Base-by-base conservation (phyloP, 2,113 vertebrate species). In the Hippolais icterina region DNA sequence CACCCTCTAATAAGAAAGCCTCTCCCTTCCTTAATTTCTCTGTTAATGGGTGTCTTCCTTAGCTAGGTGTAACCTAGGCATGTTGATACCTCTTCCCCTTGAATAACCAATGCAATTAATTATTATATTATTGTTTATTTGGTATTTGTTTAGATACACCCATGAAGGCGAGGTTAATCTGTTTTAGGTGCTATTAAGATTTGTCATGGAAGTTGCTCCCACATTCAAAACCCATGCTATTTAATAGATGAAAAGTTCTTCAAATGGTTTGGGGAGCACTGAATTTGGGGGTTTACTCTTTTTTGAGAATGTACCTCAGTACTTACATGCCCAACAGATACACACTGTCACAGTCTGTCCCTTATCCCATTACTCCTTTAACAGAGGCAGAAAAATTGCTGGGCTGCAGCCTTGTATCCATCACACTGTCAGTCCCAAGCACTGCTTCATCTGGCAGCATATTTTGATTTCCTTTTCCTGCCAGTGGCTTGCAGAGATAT, bases 1-100 rank as follows among this genome's bases (percentile, higher is more conserved):
- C 20, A 68, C 47, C 83, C 90, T 96, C 59, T 95, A 94, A 96
- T 94, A 92, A 93, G 68, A 74, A 92, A 94, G 83, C 87, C 80
- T 94, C 96, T 93, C 88, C 90, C 94, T 93, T 89, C 90, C 64
- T 77, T 96, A 84, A 94, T 94, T 87, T 88, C 49, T 74, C 14
- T 92, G n/a, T 56, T 93, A 88, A 92, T 93, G 85, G 46, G 10
- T 61, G 80, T 93, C 95, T 93, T 93, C 90, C 85, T 78, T 81
- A 71, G 71, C 68, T 83, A 59, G 27, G 54, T 63, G 27, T 83
- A 64, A 66, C 49, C 31, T 76, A 42, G 90, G 56, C 12, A 0
- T 81, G 88, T 90, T 71, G 75, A 37, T 80, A 71, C 85, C 37
- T 53, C 79, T 74, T 93, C 47, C 10, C 8, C 80, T 92, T 87